Percentiles rank a stretch among this genome's conserved stretches.
Conservation (phyloP, 2,113 vertebrate species). For the Chionomys nivalis region DNA sequence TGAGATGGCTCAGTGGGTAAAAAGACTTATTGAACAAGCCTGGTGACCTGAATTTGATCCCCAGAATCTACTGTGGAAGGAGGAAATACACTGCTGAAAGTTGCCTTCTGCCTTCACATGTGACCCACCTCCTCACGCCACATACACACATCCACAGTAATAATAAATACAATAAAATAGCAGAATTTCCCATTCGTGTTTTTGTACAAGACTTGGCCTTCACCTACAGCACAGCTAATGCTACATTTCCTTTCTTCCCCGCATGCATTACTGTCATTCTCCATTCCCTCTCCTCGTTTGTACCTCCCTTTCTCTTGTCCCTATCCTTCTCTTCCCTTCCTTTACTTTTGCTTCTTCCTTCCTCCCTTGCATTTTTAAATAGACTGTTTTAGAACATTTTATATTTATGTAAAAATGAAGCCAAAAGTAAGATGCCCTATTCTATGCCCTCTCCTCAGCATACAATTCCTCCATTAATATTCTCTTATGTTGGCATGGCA, state of each 20-base stretch:
- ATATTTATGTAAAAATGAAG: conserved; percentile 35
- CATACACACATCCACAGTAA: neutral
- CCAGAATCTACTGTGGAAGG: neutral
- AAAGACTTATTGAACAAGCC: neutral
- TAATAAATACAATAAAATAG: neutral
- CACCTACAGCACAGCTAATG: conserved; percentile 7
- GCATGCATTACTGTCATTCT: neutral
- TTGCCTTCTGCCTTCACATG: neutral
- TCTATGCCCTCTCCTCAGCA: neutral
- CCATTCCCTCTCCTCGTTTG: neutral
- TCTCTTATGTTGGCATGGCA: neutral
- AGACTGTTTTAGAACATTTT: conserved; percentile 33
- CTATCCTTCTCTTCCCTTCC: neutral
- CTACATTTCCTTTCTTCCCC: neutral
- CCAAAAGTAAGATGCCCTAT: neutral
- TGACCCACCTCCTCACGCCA: neutral
- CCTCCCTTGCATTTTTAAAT: neutral
- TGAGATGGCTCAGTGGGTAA: neutral
- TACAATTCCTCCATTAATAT: neutral
- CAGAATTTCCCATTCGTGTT: neutral
- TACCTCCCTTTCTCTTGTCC: neutral
- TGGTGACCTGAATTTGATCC: neutral
- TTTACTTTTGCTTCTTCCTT: neutral
- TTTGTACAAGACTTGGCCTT: neutral
- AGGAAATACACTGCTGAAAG: neutral